Base-by-base conservation (phyloP, 2,888 invertebrate species). In the Aethes cnicana region DNA sequence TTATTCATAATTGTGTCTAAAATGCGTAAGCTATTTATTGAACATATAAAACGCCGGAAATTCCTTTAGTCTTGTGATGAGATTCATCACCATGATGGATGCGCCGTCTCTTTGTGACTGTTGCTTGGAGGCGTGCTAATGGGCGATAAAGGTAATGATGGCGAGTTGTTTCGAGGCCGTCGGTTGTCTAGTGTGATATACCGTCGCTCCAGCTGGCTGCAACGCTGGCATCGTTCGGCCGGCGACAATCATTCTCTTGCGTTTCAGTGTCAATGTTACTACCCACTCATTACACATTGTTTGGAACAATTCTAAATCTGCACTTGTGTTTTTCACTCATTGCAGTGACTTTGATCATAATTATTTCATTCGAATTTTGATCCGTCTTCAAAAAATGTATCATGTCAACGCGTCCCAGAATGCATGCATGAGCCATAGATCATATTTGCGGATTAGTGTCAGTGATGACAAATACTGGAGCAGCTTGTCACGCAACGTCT, bases 181-280 rank as follows among this genome's bases (percentile, higher is more conserved):
- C 28, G 30, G 26, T 44, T 57, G 57, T 46, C 47, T 60, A 61
- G 64, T 64, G 62, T 46, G 50, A 47, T 48, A 16, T 56, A 65
- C 33, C 42, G 23, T 23, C 14, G 35, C 25, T 47, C 47, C 54
- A 55, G 47, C 36, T 50, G 35, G 37, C 39, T 28, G 36, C 55
- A 53, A 65, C 58, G 64, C 68, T 57, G 56, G 61, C 42, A 53
- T 43, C 50, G 56, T 54, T 63, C 64, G 68, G 68, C 61, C 67
- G 62, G 64, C 60, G 56, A 65, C 66, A 62, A 74, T 77, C 66
- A 63, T 69, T 78, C 68, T 69, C 66, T n/a, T n/a, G n/a, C n/a
- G 54, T 46, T 60, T 64, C 77, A 77, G 75, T 78, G 76, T 74
- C 75, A 69, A 61, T 62, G 62, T 52, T 58, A n/a, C n/a, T n/a